Conservation (phyloP, 2,797 vertebrate species). For the Strix occidentalis region DNA sequence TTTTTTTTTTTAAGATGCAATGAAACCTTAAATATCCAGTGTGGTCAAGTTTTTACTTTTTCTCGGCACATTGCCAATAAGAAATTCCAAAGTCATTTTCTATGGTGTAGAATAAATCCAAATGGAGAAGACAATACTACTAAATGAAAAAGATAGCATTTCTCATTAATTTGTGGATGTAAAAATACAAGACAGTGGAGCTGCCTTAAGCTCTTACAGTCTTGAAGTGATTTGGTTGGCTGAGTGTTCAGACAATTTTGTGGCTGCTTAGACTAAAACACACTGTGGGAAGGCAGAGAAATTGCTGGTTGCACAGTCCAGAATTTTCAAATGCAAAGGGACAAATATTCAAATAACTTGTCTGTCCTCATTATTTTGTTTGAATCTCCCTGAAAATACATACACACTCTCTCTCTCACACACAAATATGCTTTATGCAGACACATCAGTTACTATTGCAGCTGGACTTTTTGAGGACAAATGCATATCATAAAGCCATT, state of each 20-base stretch:
- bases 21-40: neutral
- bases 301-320: neutral
- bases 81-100: neutral
- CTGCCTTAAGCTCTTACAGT: neutral
- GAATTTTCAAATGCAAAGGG: neutral
- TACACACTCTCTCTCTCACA: neutral
- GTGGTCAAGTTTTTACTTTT: conserved; percentile 3
- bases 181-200: neutral
- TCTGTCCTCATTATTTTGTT: neutral
- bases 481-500: neutral
- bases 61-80: neutral
- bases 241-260: neutral
- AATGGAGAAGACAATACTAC: neutral
- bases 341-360: neutral
- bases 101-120: neutral
- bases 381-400: neutral
- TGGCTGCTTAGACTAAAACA: neutral
- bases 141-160: neutral
- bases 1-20: neutral
- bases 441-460: neutral
- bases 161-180: neutral
- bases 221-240: neutral
- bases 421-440: neutral
- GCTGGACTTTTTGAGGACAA: conserved; percentile 4
- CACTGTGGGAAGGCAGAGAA: neutral